Conservation (phyloP, 2,113 vertebrate species). For the Malurus cyaneus region DNA sequence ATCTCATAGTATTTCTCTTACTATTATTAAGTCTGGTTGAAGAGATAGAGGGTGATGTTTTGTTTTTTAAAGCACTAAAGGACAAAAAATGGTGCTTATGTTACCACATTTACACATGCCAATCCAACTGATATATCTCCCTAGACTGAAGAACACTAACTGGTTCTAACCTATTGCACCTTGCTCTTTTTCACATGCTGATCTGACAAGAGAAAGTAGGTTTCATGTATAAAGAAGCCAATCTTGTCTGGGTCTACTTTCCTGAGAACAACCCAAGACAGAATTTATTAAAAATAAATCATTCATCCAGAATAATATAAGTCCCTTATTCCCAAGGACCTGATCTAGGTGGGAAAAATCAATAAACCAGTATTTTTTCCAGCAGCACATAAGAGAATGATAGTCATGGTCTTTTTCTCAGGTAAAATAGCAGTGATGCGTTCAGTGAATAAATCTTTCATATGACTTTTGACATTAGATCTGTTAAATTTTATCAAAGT, state of each 20-base stretch:
- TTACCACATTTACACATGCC: neutral
- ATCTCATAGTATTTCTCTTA: neutral
- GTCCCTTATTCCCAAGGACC: neutral
- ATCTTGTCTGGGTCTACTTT: neutral
- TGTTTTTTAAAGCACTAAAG: neutral
- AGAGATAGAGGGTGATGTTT: neutral
- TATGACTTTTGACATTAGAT: neutral
- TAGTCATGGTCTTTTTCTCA: neutral
- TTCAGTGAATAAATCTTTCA: neutral
- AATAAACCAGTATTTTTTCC: neutral
- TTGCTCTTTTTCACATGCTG: neutral
- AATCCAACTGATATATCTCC: neutral
- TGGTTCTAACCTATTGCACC: neutral
- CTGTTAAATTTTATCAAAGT: neutral
- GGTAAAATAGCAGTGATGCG: neutral
- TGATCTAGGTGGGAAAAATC: neutral
- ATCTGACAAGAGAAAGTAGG: neutral
- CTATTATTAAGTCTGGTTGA: neutral
- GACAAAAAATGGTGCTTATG: neutral
- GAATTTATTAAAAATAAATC: neutral
- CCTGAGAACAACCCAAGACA: neutral
- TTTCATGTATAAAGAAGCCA: neutral
- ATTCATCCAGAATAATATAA: neutral
- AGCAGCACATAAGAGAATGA: neutral
- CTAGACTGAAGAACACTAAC: neutral